phyloP scores from a whole-genome alignment of 2,113 vertebrate species.

The Callaeas wilsoni region DNA sequence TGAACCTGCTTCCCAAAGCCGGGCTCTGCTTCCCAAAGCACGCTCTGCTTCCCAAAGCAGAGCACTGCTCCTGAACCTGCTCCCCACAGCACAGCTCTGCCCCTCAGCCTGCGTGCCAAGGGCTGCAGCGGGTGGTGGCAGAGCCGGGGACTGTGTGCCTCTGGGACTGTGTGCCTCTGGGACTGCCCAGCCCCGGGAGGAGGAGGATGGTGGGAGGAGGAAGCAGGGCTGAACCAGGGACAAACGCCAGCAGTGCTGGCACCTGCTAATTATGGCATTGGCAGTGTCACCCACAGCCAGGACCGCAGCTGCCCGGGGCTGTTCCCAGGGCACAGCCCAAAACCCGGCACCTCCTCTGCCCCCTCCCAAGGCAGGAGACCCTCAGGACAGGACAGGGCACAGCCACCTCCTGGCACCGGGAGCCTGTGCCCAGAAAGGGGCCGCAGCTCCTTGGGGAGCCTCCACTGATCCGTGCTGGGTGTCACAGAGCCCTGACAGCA shows the following conservation, averaged over 20 bases:
- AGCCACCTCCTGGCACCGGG: accelerated
- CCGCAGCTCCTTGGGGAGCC: background rate
- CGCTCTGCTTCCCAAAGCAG: background rate
- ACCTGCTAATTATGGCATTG: background rate
- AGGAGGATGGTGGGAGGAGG: background rate
- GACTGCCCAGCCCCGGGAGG: background rate
- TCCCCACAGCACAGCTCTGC: background rate
- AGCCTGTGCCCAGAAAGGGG: background rate
- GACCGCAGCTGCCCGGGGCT: background rate
- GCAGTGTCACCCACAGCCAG: background rate
- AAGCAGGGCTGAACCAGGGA: background rate
- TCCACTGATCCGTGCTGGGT: accelerated
- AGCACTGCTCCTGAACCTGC: too few relatives aligned
- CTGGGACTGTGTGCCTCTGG: background rate
- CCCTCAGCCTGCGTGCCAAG: accelerated
- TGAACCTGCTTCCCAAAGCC: too few relatives aligned
- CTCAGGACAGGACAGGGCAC: accelerated
- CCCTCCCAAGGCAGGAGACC: background rate
- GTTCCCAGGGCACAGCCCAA: background rate
- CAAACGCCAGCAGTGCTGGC: accelerated
- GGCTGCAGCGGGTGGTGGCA: background rate
- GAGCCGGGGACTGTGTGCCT: accelerated
- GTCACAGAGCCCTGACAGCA: background rate
- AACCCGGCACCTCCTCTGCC: background rate
- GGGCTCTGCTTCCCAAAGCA: too few relatives aligned